phyloP scores from a whole-genome alignment of 1,140 invertebrate genomes.

The Wiebesia pumilae region DNA sequence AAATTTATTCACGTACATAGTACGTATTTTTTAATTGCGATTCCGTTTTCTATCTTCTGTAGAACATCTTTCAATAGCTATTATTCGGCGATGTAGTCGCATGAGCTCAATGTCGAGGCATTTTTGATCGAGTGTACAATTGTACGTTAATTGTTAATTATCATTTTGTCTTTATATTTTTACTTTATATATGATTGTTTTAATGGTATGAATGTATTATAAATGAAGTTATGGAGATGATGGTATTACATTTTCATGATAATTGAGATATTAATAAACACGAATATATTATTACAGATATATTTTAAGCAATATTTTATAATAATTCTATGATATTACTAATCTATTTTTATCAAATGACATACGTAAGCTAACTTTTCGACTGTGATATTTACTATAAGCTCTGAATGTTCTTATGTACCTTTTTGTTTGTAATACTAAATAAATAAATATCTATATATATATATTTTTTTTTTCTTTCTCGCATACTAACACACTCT shows the following conservation, averaged over 20 bases:
- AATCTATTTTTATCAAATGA: constrained; percentile 8
- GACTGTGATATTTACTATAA: constrained; percentile 7
- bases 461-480: not conserved
- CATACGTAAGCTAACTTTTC: constrained; percentile 1
- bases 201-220: not conserved
- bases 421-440: constrained; percentile 6
- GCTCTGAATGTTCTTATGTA: not conserved
- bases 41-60: not conserved
- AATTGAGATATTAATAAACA: constrained; percentile 16
- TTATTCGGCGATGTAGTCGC: not conserved
- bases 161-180: not conserved
- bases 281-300: not conserved
- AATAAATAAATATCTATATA: constrained; percentile 19
- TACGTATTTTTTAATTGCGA: not conserved
- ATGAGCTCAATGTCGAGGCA: not conserved
- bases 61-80: not conserved
- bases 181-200: not conserved
- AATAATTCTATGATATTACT: not conserved
- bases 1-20: not conserved
- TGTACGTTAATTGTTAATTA: not conserved
- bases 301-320: constrained; percentile 9
- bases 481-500: not conserved
- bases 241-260: not conserved
- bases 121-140: not conserved
- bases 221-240: not conserved